A percentile compares a stretch with the other conserved stretches of the same genome.
phyloP scores from a whole-genome alignment of 1,140 invertebrate genomes.

The Trichoplusia ni region DNA sequence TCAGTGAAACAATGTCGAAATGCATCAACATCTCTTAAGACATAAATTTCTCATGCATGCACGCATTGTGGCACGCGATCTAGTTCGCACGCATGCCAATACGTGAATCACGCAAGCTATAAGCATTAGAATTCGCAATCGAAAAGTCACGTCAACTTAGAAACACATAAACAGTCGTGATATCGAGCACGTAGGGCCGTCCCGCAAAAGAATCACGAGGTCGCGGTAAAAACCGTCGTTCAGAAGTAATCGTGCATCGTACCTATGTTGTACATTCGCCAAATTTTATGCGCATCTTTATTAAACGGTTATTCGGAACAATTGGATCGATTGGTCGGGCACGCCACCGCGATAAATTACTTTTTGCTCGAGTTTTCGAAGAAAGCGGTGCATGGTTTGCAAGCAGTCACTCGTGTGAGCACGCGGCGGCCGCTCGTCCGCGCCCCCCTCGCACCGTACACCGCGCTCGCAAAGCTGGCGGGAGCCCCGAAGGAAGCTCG shows the following conservation, averaged over 20 bases:
- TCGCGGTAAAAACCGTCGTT: constrained; percentile 39
- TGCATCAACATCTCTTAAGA: constrained; percentile 3
- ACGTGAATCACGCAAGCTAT: not conserved
- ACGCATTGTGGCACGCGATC: constrained; percentile 11
- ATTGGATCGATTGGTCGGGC: constrained; percentile 67
- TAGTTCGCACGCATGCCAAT: constrained; percentile 10
- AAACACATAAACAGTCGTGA: constrained; percentile 23
- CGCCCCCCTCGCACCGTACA: constrained; percentile 10
- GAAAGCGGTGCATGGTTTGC: constrained; percentile 64
- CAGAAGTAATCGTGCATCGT: constrained; percentile 38
- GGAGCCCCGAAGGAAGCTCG: constrained; percentile 41
- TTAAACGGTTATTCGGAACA: constrained; percentile 54
- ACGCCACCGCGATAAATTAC: constrained; percentile 77
- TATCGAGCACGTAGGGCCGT: constrained; percentile 10
- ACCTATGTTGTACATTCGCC: constrained; percentile 59
- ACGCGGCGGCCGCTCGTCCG: constrained; percentile 46
- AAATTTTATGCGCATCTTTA: constrained; percentile 75
- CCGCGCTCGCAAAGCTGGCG: constrained; percentile 46
- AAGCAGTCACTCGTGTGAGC: constrained; percentile 57
- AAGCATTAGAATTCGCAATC: constrained; percentile 8
- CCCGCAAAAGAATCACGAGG: constrained; percentile 38
- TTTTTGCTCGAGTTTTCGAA: constrained; percentile 73
- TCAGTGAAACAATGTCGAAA: not conserved
- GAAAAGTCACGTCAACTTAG: constrained; percentile 12
- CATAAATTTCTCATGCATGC: constrained; percentile 20